phyloP scores from a whole-genome alignment of 2,797 vertebrate species.

The Erethizon dorsatum region DNA sequence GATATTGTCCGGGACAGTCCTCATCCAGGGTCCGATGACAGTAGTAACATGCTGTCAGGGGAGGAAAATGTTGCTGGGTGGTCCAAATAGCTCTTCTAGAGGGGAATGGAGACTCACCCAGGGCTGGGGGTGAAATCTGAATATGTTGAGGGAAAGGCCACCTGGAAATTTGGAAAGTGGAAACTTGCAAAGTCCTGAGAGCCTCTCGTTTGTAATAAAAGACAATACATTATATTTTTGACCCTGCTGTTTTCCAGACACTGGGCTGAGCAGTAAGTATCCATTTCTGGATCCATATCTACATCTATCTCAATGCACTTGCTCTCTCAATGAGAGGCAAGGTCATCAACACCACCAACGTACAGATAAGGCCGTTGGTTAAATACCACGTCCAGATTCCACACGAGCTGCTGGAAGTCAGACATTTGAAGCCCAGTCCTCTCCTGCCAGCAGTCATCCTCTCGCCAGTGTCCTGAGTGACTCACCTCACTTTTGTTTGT shows the following conservation, averaged over 20 bases:
- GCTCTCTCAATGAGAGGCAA: neutral
- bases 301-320: neutral
- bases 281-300: neutral
- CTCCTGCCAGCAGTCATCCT: neutral
- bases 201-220: neutral
- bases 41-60: too few species aligned
- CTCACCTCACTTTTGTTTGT: neutral
- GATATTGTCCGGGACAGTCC: neutral
- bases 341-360: neutral
- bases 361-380: neutral
- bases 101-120: neutral
- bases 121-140: neutral
- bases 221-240: neutral
- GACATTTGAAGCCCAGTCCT: neutral
- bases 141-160: neutral
- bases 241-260: neutral
- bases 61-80: neutral
- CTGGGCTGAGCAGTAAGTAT: neutral
- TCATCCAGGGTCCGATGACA: fast-evolving
- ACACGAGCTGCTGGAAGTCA: neutral
- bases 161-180: neutral
- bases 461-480: neutral
- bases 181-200: neutral
- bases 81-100: neutral
- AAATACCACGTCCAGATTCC: neutral